Evolutionary conservation across 1,140 invertebrate species (phyloP).

Genomic region (Cylas formicarius): DNA sequence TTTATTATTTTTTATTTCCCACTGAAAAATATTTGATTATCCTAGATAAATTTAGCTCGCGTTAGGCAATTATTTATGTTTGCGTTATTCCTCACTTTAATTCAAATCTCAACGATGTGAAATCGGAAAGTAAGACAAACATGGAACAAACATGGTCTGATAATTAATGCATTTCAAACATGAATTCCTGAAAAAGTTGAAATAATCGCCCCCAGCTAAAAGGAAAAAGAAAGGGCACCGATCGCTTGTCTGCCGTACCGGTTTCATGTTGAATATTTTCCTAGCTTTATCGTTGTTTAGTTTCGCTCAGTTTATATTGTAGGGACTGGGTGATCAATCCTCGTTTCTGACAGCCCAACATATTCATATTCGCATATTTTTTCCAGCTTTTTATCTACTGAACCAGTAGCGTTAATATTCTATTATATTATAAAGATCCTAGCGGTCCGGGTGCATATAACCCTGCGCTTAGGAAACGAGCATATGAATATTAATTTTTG

Average conservation of each 20-base stretch:
- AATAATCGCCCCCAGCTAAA: too few species aligned
- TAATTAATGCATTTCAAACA: too few species aligned
- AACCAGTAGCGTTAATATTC: constrained; percentile 32
- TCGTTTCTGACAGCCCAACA: constrained; percentile 26
- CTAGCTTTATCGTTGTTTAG: constrained; percentile 27
- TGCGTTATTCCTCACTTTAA: too few species aligned
- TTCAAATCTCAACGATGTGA: too few species aligned
- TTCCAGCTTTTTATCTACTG: constrained; percentile 34
- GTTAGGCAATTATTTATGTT: too few species aligned
- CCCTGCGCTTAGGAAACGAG: constrained; percentile 12
- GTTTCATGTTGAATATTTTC: constrained; percentile 25
- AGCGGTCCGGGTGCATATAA: constrained; percentile 14
- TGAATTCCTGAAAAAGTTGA: too few species aligned
- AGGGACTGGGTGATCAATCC: constrained; percentile 29
- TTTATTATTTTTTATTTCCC: too few species aligned
- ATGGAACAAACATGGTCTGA: too few species aligned
- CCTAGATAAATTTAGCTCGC: too few species aligned
- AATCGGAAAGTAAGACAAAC: too few species aligned
- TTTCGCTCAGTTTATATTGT: constrained; percentile 25
- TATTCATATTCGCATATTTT: constrained; percentile 35
- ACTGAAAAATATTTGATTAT: too few species aligned
- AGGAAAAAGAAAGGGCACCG: constrained; percentile 7
- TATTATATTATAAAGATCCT: constrained; percentile 25
- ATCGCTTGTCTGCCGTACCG: constrained; percentile 1
- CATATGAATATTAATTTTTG: constrained; percentile 18